These are phyloP conservation scores for Anagrus nilaparvatae DNA, from an alignment of 1,140 invertebrate genomes.

Conservation along the genomic window DNA sequence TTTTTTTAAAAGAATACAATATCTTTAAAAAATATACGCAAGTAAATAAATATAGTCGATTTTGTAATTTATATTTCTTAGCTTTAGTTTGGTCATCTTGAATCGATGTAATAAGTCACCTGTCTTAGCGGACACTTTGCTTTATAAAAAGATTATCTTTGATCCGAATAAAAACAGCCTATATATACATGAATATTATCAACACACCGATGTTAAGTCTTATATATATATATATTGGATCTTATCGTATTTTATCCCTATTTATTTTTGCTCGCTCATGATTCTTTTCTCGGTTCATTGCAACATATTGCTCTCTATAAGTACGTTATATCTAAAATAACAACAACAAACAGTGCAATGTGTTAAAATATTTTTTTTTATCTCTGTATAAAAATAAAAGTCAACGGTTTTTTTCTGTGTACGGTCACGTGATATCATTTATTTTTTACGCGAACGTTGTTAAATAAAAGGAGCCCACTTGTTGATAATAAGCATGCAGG, in stretches of 20 bases:
- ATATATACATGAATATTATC: slow-evolving; percentile 19
- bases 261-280: slow-evolving; percentile 29
- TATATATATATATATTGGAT: no score
- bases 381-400: no score
- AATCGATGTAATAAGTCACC: slow-evolving; percentile 38
- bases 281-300: no score
- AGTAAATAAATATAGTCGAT: slow-evolving; percentile 20
- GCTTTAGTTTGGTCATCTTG: slow-evolving; percentile 27
- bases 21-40: not conserved
- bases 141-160: slow-evolving; percentile 36
- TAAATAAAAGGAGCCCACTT: no score
- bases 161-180: slow-evolving; percentile 37
- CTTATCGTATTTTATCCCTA: slow-evolving; percentile 27
- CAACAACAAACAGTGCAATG: no score
- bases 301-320: no score
- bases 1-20: not conserved
- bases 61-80: slow-evolving; percentile 29
- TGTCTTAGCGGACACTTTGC: slow-evolving; percentile 22
- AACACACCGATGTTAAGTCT: slow-evolving; percentile 33
- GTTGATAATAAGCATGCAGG: slow-evolving; percentile 9
- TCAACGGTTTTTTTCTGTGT: no score
- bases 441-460: no score
- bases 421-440: no score
- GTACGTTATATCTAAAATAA: no score
- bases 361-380: no score